phyloP scores from a whole-genome alignment of 2,888 invertebrate genomes.

The Litoditis marina region DNA sequence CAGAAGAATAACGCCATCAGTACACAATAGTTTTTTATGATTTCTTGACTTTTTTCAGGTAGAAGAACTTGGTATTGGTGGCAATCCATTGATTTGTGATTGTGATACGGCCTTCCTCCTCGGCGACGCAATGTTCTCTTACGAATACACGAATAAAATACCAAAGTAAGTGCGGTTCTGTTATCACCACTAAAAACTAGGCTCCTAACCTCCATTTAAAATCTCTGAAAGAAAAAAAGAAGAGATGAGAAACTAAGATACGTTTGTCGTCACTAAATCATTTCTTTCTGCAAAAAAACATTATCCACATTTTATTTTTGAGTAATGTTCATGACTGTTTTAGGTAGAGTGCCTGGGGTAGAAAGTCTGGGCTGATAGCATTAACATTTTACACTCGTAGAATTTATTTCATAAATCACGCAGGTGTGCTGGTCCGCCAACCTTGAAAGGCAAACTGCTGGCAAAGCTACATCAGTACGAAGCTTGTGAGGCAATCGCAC shows the following conservation, averaged over 20 bases:
- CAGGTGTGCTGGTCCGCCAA: conserved; percentile 23
- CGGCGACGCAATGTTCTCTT: conserved; percentile 17
- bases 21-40: background rate
- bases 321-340: too few species aligned
- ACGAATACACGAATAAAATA: conserved; percentile 15
- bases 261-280: too few species aligned
- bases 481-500: conserved; percentile 14
- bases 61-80: conserved; percentile 18
- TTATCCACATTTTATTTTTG: too few species aligned
- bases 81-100: conserved; percentile 32
- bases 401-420: too few species aligned
- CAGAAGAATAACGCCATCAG: background rate
- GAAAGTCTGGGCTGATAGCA: background rate
- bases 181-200: too few species aligned
- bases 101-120: conserved; percentile 32
- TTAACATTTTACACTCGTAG: background rate
- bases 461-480: conserved; percentile 13
- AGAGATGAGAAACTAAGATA: too few species aligned
- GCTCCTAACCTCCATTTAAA: too few species aligned
- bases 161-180: conserved; percentile 3
- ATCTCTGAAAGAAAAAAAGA: background rate
- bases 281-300: too few species aligned
- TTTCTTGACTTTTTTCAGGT: conserved; percentile 10
- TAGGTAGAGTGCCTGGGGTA: too few species aligned
- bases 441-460: conserved; percentile 10